Conservation (phyloP, 2,113 vertebrate genomes). For the Heliornis fulica region DNA sequence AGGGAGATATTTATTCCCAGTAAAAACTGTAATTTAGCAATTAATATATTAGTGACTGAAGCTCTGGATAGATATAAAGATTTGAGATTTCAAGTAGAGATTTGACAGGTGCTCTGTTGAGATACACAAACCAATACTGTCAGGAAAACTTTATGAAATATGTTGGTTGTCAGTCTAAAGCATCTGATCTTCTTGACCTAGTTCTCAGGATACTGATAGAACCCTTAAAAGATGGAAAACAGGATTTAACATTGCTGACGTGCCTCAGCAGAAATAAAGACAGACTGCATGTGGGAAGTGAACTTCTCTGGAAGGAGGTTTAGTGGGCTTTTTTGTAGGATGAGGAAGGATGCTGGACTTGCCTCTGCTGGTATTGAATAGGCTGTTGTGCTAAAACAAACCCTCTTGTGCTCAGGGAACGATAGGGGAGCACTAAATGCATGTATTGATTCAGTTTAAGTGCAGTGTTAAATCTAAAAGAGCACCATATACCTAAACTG, state of each 20-base stretch:
- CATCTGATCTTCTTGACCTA: not conserved
- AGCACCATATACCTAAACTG: not conserved
- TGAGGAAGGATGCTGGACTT: not conserved
- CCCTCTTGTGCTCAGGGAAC: not conserved
- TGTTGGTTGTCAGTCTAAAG: not conserved
- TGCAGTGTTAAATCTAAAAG: not conserved
- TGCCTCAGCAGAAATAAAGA: not conserved
- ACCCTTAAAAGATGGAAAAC: not conserved
- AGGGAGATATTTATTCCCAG: no score
- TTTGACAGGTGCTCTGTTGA: not conserved
- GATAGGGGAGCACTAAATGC: not conserved
- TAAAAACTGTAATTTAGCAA: no score
- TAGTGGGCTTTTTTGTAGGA: not conserved
- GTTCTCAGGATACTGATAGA: not conserved
- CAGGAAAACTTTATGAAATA: not conserved
- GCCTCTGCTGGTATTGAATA: not conserved
- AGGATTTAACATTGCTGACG: not conserved
- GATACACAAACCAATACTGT: not conserved
- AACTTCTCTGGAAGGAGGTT: not conserved
- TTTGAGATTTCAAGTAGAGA: not conserved
- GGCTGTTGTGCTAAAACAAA: not conserved
- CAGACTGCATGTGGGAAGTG: not conserved
- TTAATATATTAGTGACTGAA: not conserved
- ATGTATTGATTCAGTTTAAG: not conserved
- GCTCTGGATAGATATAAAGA: not conserved